phyloP scores from a whole-genome alignment of 2,113 vertebrate species.

The Calidris pugnax region DNA sequence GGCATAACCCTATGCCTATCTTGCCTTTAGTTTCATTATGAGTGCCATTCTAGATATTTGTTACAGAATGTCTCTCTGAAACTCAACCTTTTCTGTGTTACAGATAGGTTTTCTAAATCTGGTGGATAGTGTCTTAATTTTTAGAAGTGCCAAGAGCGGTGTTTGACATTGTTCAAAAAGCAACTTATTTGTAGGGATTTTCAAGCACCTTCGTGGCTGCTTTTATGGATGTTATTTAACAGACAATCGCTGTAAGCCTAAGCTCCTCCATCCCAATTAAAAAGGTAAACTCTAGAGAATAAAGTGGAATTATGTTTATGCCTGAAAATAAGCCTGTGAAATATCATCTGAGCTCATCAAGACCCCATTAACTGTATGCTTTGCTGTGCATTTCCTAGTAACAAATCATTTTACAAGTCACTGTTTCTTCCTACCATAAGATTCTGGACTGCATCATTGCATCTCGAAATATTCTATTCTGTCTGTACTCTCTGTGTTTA shows the following conservation, averaged over 20 bases:
- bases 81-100: neutral
- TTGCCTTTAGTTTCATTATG: neutral
- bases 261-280: neutral
- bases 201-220: neutral
- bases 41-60: neutral
- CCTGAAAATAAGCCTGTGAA: neutral
- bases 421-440: neutral
- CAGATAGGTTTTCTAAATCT: neutral
- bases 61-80: neutral
- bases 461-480: neutral
- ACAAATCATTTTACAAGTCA: neutral
- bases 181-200: neutral
- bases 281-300: neutral
- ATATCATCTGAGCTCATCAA: neutral
- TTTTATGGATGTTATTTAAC: neutral
- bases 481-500: neutral
- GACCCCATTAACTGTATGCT: neutral
- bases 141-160: neutral
- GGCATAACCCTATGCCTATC: neutral
- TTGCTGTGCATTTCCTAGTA: neutral
- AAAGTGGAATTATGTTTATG: neutral
- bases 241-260: neutral
- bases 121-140: neutral
- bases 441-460: neutral
- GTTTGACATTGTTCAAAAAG: neutral